Evolutionary conservation across 2,113 vertebrate species (phyloP).

Genomic region (Rhea americana): DNA sequence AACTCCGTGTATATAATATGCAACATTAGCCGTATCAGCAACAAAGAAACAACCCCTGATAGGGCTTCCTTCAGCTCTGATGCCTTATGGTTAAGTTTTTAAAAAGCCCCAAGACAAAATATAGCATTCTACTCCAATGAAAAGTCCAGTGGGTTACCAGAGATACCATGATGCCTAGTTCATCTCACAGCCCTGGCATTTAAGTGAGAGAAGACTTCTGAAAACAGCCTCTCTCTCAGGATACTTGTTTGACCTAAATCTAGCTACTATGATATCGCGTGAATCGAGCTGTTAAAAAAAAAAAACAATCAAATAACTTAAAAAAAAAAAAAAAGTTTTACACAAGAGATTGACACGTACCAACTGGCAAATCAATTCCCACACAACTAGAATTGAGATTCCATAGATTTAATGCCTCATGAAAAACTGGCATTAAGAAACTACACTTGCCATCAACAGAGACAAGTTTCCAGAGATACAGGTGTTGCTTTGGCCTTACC

Average conservation of each 20-base stretch:
- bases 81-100: neutral
- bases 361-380: slow-evolving; percentile 26
- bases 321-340: neutral
- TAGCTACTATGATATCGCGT: neutral
- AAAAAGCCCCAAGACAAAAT: neutral
- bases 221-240: neutral
- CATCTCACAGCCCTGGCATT: neutral
- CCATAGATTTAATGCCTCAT: slow-evolving; percentile 14
- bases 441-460: neutral
- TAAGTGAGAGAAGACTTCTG: neutral
- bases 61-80: neutral
- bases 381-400: neutral
- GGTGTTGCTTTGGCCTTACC: neutral
- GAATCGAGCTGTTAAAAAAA: neutral
- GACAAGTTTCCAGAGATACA: neutral
- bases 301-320: neutral
- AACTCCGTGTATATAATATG: neutral
- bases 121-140: neutral
- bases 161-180: neutral
- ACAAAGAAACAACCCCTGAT: neutral
- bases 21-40: neutral
- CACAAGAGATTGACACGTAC: neutral
- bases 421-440: neutral
- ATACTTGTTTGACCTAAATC: neutral
- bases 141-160: neutral